These are phyloP conservation scores for Minunthozetes semirufus DNA, from an alignment of 2,888 invertebrate genomes.

Conservation along the genomic window DNA sequence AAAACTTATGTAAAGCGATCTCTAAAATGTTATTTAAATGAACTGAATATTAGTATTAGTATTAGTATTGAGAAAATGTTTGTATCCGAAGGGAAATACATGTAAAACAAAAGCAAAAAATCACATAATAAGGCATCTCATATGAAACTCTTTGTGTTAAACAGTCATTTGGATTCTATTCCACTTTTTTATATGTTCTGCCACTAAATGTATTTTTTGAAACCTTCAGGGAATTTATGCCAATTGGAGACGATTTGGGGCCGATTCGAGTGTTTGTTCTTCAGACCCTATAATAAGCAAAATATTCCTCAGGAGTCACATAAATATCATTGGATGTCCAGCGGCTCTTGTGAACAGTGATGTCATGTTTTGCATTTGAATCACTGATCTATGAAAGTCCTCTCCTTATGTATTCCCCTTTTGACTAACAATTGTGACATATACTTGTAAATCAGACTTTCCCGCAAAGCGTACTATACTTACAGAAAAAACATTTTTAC, in stretches of 20 bases:
- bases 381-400: neutral
- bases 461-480: neutral
- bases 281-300: conserved; percentile 23
- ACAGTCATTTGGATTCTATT: neutral
- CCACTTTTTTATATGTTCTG: neutral
- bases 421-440: neutral
- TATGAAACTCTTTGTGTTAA: neutral
- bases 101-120: neutral
- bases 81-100: neutral
- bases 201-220: neutral
- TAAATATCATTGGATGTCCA: conserved; percentile 19
- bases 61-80: neutral
- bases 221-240: neutral
- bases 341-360: neutral
- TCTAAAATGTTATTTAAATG: neutral
- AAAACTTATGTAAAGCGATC: neutral
- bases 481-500: neutral
- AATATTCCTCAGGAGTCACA: conserved; percentile 24
- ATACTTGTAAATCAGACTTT: conserved; percentile 1
- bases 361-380: conserved; percentile 24
- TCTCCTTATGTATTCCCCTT: neutral
- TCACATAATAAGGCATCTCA: no score
- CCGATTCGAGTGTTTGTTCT: conserved; percentile 5
- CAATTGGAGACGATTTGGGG: neutral
- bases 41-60: neutral